phyloP scores from a whole-genome alignment of 2,113 vertebrate species.

The Brienomyrus longianalis region DNA sequence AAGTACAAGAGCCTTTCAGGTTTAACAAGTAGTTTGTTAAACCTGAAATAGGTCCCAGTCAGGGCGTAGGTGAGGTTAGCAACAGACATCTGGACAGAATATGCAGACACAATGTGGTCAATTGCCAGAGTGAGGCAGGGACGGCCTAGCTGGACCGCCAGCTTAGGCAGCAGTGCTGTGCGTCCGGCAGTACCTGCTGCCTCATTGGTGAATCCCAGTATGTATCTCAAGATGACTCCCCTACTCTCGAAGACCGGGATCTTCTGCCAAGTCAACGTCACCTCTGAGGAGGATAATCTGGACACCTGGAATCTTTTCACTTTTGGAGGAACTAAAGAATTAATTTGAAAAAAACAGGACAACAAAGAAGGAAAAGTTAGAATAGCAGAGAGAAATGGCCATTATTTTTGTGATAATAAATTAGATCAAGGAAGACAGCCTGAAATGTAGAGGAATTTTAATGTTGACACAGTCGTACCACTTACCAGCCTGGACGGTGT shows the following conservation, averaged over 20 bases:
- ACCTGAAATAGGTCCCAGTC: background rate
- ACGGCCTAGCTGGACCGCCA: background rate
- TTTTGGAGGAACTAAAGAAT: conserved; percentile 44
- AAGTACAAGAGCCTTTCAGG: background rate
- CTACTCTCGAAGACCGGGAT: conserved; percentile 32
- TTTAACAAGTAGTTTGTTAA: background rate
- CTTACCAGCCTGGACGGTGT: conserved; percentile 50
- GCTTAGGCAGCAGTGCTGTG: background rate
- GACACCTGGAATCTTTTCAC: conserved; percentile 37
- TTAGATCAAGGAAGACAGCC: background rate
- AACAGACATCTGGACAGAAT: background rate
- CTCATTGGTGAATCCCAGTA: conserved; percentile 32
- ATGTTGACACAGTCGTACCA: background rate
- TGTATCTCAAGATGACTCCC: conserved; percentile 44
- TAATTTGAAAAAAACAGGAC: background rate
- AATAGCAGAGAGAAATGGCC: background rate
- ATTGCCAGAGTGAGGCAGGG: background rate
- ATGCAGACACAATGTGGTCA: background rate
- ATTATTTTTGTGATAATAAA: background rate
- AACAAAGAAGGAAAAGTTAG: background rate
- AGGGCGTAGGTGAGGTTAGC: background rate
- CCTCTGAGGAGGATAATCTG: conserved; percentile 25
- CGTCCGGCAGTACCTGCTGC: background rate
- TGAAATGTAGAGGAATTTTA: background rate
- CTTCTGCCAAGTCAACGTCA: conserved; percentile 47